These are phyloP conservation scores for Poeciliopsis occidentalis DNA, from an alignment of 2,113 vertebrate genomes.

Conservation along the genomic window DNA sequence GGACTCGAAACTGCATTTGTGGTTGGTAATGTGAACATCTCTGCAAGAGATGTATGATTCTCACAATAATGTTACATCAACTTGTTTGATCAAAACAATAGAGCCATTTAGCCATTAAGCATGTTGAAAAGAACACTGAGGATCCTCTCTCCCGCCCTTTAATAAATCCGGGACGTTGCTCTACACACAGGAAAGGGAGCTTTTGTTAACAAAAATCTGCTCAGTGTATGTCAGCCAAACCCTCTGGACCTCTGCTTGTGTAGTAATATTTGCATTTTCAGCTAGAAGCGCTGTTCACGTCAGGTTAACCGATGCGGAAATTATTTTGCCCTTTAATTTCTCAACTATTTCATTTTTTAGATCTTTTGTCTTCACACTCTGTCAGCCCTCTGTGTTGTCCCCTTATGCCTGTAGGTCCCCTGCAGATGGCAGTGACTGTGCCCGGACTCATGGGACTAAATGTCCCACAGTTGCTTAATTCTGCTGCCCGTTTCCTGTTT, in stretches of 20 bases:
- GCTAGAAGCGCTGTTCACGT: not conserved
- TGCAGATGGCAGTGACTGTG: slow-evolving; percentile 52
- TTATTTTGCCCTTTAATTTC: not conserved
- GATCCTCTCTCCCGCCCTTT: not conserved
- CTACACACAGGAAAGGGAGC: not conserved
- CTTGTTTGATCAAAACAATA: slow-evolving; percentile 34
- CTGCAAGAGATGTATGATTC: slow-evolving; percentile 18
- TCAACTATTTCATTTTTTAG: not conserved
- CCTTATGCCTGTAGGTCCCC: slow-evolving; percentile 37
- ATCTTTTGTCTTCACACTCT: not conserved
- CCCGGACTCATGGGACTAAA: slow-evolving; percentile 38
- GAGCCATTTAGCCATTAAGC: slow-evolving; percentile 30
- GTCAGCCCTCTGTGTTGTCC: slow-evolving; percentile 5
- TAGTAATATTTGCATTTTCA: not conserved
- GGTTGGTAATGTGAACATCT: slow-evolving; percentile 10
- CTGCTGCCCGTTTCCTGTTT: slow-evolving; percentile 58
- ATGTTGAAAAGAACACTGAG: slow-evolving; percentile 19
- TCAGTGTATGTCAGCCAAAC: not conserved
- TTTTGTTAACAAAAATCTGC: slow-evolving; percentile 1
- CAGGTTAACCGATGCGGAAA: not conserved
- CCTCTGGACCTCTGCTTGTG: not conserved
- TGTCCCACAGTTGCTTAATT: slow-evolving; percentile 56
- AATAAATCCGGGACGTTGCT: not conserved
- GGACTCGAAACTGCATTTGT: slow-evolving; percentile 28
- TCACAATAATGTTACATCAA: slow-evolving; percentile 9